Base-by-base conservation (phyloP, 1,140 invertebrate genomes). In the Leptonema lineaticorne region DNA sequence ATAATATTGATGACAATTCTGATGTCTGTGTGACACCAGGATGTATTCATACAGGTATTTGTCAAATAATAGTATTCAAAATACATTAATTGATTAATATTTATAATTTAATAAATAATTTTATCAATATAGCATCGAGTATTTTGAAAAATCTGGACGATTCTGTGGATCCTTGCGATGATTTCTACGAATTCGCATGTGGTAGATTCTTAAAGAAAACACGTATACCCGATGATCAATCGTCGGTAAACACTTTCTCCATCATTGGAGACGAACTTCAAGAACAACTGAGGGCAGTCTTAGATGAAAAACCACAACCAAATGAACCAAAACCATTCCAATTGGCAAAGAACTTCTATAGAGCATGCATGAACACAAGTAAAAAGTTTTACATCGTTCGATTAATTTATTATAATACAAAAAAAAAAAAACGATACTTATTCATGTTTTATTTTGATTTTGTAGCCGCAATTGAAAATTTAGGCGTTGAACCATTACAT, bases 171-270 rank as follows among this genome's bases (percentile, higher is more conserved):
- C 95, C 95, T 0, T 97, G 95, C 75, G 89, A 94, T 67, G 92
- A 97, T 77, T 97, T 97, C 79, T 97, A 95, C 76, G 76, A 88
- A 69, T 95, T 92, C 72, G 86, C 92, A 0, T 94, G 92, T 74
- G 91, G 92, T 4, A 85, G 84, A 2, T 94, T 91, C 78, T 76
- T 91, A 4, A 86, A 87, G 66, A 86, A 85, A 41, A 88, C 87
- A 0, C 83, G 85, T n/a, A 92, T 94, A 41, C 90, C 91, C 0
- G 91, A 93, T 68, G 91, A 94, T 74, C 91, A 90, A 77, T 87
- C 89, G 0, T 88, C 89, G 0, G 86, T 94, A 4, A 92, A 91
- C 64, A 88, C 90, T 0, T 94, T 94, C 78, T 90, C 88, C 24
- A 84, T 90, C 28, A 90, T 95, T 68, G 89, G 88, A 30, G 92